These are phyloP conservation scores for Arge pagana DNA, from an alignment of 2,888 invertebrate species.

Conservation along the genomic window DNA sequence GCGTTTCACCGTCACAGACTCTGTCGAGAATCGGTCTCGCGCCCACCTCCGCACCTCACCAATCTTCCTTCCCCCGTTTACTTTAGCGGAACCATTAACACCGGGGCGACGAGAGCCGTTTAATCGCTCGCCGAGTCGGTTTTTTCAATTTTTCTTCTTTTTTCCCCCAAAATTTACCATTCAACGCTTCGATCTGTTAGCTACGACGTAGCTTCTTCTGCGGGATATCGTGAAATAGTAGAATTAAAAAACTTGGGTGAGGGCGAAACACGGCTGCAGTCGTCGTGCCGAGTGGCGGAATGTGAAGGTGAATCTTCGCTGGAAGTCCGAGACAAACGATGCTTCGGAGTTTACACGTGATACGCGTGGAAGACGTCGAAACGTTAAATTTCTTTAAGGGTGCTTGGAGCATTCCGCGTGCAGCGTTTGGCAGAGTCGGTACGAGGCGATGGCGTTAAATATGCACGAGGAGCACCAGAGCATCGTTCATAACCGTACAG, in stretches of 20 bases:
- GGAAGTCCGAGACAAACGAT: not conserved
- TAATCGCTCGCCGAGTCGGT: not conserved
- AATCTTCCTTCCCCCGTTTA: slow-evolving; percentile 45
- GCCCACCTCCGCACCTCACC: slow-evolving; percentile 20
- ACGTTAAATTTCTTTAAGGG: slow-evolving; percentile 29
- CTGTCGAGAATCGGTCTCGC: slow-evolving; percentile 20
- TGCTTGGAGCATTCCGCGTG: slow-evolving; percentile 30
- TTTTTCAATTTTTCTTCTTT: too few species aligned
- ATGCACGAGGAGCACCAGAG: slow-evolving; percentile 37
- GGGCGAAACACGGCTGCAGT: too few species aligned
- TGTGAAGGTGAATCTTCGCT: not conserved
- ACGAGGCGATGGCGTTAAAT: slow-evolving; percentile 50
- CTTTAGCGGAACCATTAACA: slow-evolving; percentile 51
- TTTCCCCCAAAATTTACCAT: too few species aligned
- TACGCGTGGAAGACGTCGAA: slow-evolving; percentile 20
- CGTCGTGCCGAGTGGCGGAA: not conserved
- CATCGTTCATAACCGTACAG: slow-evolving; percentile 36
- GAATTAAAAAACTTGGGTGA: too few species aligned
- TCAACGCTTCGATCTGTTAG: slow-evolving; percentile 20
- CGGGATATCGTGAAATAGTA: not conserved
- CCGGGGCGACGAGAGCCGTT: slow-evolving; percentile 5
- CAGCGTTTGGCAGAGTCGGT: slow-evolving; percentile 22
- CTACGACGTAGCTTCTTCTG: not conserved
- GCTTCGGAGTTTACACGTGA: not conserved
- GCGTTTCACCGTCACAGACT: too few species aligned